Conservation (phyloP, 2,113 vertebrate species). For the Cynoglossus semilaevis region DNA sequence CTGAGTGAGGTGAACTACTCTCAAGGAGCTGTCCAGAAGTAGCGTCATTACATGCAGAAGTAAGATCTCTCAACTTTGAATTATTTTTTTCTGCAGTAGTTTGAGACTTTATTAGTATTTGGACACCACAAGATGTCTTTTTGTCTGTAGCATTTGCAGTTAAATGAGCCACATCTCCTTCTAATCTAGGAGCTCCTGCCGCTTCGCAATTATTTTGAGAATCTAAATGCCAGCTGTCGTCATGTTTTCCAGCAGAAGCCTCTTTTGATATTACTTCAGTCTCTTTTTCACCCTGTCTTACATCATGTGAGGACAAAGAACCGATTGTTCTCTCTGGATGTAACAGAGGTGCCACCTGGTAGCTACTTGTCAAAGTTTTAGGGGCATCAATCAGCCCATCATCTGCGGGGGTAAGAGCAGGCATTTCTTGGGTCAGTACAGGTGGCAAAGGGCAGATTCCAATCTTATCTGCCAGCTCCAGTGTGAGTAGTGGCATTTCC, state of each 20-base stretch:
- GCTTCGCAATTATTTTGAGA: slow-evolving; percentile 24
- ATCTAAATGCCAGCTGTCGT: slow-evolving; percentile 47
- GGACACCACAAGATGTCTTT: slow-evolving; percentile 44
- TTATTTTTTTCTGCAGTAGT: slow-evolving; percentile 25
- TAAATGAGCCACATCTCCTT: slow-evolving; percentile 43
- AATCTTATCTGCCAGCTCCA: slow-evolving; percentile 59
- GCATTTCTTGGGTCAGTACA: slow-evolving; percentile 77
- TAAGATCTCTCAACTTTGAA: slow-evolving; percentile 30
- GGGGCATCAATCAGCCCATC: slow-evolving; percentile 29
- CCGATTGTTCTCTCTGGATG: slow-evolving; percentile 57
- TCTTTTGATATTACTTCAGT: slow-evolving; percentile 19
- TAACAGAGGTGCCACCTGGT: slow-evolving; percentile 64
- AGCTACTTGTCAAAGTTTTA: slow-evolving; percentile 12
- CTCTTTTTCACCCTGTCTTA: slow-evolving; percentile 24
- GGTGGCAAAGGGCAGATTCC: slow-evolving; percentile 59
- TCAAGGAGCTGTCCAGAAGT: slow-evolving; percentile 19
- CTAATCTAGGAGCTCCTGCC: slow-evolving; percentile 29
- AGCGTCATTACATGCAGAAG: slow-evolving; percentile 9
- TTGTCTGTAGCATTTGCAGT: slow-evolving; percentile 33
- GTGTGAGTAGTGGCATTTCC: slow-evolving; percentile 77
- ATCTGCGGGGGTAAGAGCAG: slow-evolving; percentile 73
- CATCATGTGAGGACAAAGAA: slow-evolving; percentile 20
- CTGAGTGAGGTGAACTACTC: slow-evolving; percentile 24
- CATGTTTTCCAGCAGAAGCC: slow-evolving; percentile 17
- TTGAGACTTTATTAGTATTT: slow-evolving; percentile 33